Conservation (phyloP, 1,140 invertebrate genomes). For the Macrostomum lignano region DNA sequence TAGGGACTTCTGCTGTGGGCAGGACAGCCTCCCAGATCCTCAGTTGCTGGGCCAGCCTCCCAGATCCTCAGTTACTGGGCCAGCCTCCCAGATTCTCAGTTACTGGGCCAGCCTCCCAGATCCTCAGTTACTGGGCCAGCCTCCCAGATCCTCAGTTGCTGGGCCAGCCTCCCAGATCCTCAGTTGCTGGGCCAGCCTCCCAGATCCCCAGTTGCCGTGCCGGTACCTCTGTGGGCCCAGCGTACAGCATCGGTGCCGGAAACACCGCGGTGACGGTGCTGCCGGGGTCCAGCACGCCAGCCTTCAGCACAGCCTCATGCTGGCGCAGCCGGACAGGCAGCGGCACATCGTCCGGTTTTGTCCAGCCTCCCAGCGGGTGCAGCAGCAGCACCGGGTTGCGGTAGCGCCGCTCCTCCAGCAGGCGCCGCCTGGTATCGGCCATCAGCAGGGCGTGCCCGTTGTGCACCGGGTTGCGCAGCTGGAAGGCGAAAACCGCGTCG, state of each 20-base stretch:
- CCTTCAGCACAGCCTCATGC: constrained; percentile 52
- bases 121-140: no score
- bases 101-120: no score
- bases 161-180: no score
- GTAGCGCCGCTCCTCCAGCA: constrained; percentile 48
- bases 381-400: constrained; percentile 73
- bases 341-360: constrained; percentile 94
- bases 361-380: constrained; percentile 91
- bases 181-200: no score
- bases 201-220: no score
- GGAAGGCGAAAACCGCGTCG: constrained; percentile 91
- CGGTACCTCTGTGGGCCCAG: constrained; percentile 86
- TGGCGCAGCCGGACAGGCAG: constrained; percentile 33
- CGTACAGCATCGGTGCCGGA: constrained; percentile 97
- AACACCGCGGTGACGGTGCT: constrained; percentile 83
- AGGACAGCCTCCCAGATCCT: no score
- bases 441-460: constrained; percentile 93
- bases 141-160: no score
- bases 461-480: constrained; percentile 87
- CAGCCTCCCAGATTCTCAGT: no score
- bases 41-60: no score
- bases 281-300: constrained; percentile 45
- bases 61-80: no score
- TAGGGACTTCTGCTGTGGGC: no score
- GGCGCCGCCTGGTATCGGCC: constrained; percentile 58